Conservation (phyloP, 2,113 vertebrate genomes). For the Brachionichthys hirsutus region DNA sequence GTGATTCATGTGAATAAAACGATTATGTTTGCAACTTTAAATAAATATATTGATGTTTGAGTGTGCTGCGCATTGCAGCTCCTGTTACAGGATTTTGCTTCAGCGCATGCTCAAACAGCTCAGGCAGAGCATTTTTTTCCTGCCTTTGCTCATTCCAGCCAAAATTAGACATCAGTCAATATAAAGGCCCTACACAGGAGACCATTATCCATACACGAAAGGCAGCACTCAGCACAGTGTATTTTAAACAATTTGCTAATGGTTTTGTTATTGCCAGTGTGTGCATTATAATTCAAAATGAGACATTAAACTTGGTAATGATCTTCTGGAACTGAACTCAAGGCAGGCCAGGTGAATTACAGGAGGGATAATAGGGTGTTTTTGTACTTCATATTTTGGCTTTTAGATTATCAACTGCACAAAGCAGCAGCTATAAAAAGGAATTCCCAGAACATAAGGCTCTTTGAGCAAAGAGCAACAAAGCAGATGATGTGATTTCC, state of each 20-base stretch:
- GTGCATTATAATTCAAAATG: conserved; percentile 35
- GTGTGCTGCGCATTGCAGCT: conserved; percentile 2
- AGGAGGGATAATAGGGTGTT: not conserved
- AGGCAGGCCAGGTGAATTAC: conserved; percentile 28
- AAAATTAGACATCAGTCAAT: conserved; percentile 54
- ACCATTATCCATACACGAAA: conserved; percentile 51
- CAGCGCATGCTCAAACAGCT: conserved; percentile 11
- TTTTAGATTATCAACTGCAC: not conserved
- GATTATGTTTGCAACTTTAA: not conserved
- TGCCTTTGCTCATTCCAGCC: conserved; percentile 33
- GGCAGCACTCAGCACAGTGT: conserved; percentile 28
- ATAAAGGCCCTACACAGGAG: conserved; percentile 41
- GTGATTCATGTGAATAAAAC: too few relatives aligned
- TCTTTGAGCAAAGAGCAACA: not conserved
- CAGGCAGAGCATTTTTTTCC: conserved; percentile 7
- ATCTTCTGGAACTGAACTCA: conserved; percentile 11
- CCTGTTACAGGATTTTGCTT: not conserved
- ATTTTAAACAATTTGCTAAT: conserved; percentile 51
- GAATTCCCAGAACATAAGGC: not conserved
- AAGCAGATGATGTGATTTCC: not conserved
- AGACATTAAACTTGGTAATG: conserved; percentile 47
- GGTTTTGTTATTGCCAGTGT: conserved; percentile 45
- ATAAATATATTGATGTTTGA: not conserved
- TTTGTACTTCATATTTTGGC: not conserved
- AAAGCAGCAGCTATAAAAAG: conserved; percentile 15